Evolutionary conservation across 2,888 invertebrate genomes (phyloP), one percentile per base, ranked within the genome.

Genomic region (Rhopalosiphum nymphaeae): DNA sequence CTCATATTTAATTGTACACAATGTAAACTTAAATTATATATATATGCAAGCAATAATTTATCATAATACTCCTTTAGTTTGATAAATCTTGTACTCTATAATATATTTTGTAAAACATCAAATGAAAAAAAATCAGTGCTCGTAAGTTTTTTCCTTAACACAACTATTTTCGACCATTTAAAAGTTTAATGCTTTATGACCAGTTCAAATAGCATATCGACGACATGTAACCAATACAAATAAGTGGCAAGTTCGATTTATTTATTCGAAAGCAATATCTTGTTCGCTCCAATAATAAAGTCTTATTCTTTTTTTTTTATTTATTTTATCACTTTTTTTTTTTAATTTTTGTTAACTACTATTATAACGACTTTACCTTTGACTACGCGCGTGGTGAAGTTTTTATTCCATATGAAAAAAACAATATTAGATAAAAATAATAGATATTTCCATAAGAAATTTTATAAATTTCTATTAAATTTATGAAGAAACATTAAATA

Each of bases 161-260:
- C 36, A 56, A 42, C 42, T 16, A 21, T 9, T 29, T 57, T 57
- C 3, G 29, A 29, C 29, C 44, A 3, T 57, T 61, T 3, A 7
- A 61, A 89, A 89, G 26, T 57, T 29, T 89, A 89, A 89, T 26
- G 56, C n/a, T n/a, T 16, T 46, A 42, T 44, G 67, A 90, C 57
- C 29, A 61, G 9, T 21, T 61, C 29, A 61, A 61, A 44, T 42
- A 57, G 56, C 11, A 46, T 61, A 36, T 44, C 29, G 42, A 29
- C n/a, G n/a, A 46, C 44, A 44, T n/a, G 49, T 61, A 90, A n/a
- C 89, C 46, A 21, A 67, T 61, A 25, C 46, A 25, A 90, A 61
- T 90, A 46, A 61, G 61, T 90, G 36, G 53, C 49, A 67, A 26
- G 67, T 90, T 90, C n/a, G 61, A 90, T 90, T 90, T 89, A 89